phyloP scores from a whole-genome alignment of 2,797 vertebrate species.

The Poeciliopsis presidionis region DNA sequence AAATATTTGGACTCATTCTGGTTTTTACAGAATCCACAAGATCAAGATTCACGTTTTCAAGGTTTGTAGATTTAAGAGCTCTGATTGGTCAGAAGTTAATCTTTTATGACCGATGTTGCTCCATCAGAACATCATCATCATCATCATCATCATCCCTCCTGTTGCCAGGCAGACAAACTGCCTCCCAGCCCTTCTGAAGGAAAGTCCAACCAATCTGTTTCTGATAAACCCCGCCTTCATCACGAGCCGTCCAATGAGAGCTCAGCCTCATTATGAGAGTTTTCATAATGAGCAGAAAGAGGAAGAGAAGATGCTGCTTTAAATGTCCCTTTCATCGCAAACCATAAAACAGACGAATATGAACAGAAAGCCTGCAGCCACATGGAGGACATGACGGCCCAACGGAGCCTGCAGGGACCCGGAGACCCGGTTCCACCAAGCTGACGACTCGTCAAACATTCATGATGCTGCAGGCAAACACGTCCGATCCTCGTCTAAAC shows the following conservation, averaged over 20 bases:
- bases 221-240: neutral
- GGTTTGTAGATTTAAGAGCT: too few species aligned
- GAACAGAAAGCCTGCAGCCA: neutral
- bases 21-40: too few species aligned
- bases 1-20: too few species aligned
- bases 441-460: slow-evolving; percentile 65
- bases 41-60: too few species aligned
- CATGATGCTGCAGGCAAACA: slow-evolving; percentile 65
- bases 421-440: slow-evolving; percentile 32
- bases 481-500: slow-evolving; percentile 63
- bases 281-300: too few species aligned
- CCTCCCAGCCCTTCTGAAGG: neutral
- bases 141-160: neutral
- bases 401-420: neutral
- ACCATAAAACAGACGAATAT: neutral
- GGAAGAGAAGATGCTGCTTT: too few species aligned
- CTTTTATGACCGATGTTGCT: neutral
- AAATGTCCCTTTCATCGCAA: neutral
- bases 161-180: neutral
- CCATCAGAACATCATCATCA: neutral
- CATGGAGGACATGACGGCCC: slow-evolving; percentile 6
- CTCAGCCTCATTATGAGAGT: neutral
- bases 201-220: neutral
- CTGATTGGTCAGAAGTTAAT: neutral
- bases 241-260: neutral